Base-by-base conservation (phyloP, 2,797 vertebrate species). In the Coluber constrictor region DNA sequence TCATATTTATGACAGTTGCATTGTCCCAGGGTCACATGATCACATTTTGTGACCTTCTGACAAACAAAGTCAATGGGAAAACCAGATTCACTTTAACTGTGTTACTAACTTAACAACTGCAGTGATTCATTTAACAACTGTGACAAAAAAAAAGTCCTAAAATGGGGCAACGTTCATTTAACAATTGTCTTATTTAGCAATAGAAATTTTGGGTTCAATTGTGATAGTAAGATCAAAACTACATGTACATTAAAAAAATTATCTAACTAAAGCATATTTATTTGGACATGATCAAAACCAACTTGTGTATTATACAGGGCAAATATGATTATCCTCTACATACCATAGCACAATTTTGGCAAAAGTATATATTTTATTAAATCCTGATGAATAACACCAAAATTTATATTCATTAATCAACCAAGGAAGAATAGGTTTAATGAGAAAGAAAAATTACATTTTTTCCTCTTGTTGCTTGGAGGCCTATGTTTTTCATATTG, bases 401-500 rank as follows among this genome's bases (percentile, higher is more conserved):
- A n/a, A 54, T 59, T 95, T 29, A 51, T 0, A 0, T 83, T 63
- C 74, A 43, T 43, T 89, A 93, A 25, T 91, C 18, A 89, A 54
- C n/a, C 93, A 89, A 95, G 94, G 92, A 93, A 25, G 9, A 66
- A 27, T 55, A 86, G 93, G 88, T 59, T 25, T 29, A 15, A 11
- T 87, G 94, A 51, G 54, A 93, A 94, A 54, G 51, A 54, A 92
- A 32, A 59, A 87, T 87, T 70, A 0, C 0, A 55, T 87, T 18
- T 1, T 95, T 93, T 91, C 51, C 51, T 88, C 66, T 66, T 93
- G 51, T 51, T 91, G 3, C 89, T 54, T 86, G 66, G 12, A 86
- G 29, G 93, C 92, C 57, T 90, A 88, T 87, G 90, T 83, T 93
- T 89, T 74, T n/a, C 51, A 56, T 92, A 91, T 61, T 91, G 83